These are phyloP conservation scores for Apostichopus californicus DNA, from an alignment of 35 echinoderm and acorn worm species.

Conservation along the genomic window DNA sequence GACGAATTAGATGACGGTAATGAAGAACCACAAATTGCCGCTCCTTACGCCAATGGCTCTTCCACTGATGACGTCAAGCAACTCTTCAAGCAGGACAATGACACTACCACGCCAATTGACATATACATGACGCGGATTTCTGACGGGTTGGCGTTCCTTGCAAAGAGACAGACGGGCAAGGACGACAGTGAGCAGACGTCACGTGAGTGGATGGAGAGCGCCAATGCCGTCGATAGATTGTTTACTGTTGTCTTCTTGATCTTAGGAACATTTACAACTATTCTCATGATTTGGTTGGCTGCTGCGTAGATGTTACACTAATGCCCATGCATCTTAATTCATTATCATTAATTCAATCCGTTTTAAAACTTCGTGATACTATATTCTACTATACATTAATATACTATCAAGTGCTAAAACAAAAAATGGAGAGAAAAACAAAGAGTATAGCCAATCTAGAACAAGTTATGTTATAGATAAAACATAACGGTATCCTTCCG, in stretches of 20 bases:
- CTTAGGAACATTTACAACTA: constrained; percentile 17
- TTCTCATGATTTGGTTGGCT: constrained; percentile 15
- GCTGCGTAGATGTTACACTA: not conserved
- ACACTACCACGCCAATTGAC: constrained; percentile 45
- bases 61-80: constrained; percentile 17
- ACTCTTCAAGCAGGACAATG: not conserved
- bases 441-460: too few relatives aligned
- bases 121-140: constrained; percentile 56
- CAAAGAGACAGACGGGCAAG: constrained; percentile 43
- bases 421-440: too few relatives aligned
- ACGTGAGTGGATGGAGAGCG: constrained; percentile 77
- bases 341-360: too few relatives aligned
- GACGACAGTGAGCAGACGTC: constrained; percentile 57
- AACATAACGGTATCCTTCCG: too few relatives aligned
- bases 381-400: too few relatives aligned
- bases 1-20: constrained; percentile 18
- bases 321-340: too few relatives aligned
- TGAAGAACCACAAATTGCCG: not conserved
- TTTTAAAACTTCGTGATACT: too few relatives aligned
- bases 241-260: constrained; percentile 55
- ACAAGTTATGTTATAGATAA: too few relatives aligned
- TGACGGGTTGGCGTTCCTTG: constrained; percentile 54
- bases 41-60: constrained; percentile 9
- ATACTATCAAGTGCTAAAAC: too few relatives aligned
- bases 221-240: constrained; percentile 71